Conservation (phyloP, 2,113 vertebrate genomes). For the Ptyas mucosa region DNA sequence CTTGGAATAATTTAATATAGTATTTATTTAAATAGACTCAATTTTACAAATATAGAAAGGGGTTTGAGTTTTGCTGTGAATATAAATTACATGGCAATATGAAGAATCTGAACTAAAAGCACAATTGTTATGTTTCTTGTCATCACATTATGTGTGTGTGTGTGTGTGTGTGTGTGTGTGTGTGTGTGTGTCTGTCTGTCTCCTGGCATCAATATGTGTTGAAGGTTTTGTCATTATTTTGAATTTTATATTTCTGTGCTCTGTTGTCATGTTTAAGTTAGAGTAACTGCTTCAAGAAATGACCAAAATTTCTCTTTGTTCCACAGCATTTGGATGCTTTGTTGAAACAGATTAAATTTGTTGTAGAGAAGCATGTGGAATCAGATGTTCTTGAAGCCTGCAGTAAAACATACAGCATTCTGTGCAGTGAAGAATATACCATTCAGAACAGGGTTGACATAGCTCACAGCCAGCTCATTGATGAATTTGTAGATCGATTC, state of each 20-base stretch:
- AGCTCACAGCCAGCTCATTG: slow-evolving; percentile 95
- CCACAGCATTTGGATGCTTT: slow-evolving; percentile 89
- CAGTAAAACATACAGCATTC: slow-evolving; percentile 98
- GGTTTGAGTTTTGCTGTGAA: not conserved
- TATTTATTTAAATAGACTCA: not conserved
- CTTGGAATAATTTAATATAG: not conserved
- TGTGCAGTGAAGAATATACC: slow-evolving; percentile 98
- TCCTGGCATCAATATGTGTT: not conserved
- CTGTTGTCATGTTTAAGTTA: not conserved
- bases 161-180: too few species aligned
- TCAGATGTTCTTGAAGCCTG: slow-evolving; percentile 95
- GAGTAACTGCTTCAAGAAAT: not conserved
- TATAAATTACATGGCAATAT: not conserved
- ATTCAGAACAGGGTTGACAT: slow-evolving; percentile 99
- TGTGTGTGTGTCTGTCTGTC: too few species aligned
- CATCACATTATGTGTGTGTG: too few species aligned
- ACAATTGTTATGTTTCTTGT: too few species aligned
- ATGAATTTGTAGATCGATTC: slow-evolving; percentile 94
- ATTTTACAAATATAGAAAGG: not conserved
- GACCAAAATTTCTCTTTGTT: slow-evolving; percentile 42
- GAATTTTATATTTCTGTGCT: not conserved
- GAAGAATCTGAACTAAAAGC: too few species aligned
- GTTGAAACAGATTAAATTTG: slow-evolving; percentile 96
- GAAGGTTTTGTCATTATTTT: not conserved
- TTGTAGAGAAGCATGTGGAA: slow-evolving; percentile 98